These are phyloP conservation scores for Tetropium fuscum DNA, from an alignment of 2,888 invertebrate genomes.

Conservation along the genomic window DNA sequence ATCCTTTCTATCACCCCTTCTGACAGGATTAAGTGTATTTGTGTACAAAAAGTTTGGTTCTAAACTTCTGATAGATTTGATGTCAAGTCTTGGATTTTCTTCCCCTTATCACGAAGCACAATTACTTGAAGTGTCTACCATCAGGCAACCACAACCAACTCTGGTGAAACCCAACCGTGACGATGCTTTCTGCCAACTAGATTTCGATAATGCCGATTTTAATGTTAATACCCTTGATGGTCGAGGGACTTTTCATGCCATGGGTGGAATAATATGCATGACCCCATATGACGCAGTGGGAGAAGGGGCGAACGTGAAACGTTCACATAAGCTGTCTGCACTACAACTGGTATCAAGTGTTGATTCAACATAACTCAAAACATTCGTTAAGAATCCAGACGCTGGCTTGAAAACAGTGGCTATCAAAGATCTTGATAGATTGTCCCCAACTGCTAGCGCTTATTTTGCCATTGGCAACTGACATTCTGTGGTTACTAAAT, in stretches of 20 bases:
- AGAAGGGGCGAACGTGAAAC: no score
- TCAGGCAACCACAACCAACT: neutral
- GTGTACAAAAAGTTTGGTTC: slow-evolving; percentile 48
- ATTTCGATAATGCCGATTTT: slow-evolving; percentile 24
- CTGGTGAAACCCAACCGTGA: no score
- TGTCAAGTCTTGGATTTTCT: slow-evolving; percentile 44
- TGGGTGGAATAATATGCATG: slow-evolving; percentile 36
- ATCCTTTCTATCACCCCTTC: slow-evolving; percentile 26
- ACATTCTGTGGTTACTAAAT: no score
- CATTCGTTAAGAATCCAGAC: no score
- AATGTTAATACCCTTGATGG: slow-evolving; percentile 44
- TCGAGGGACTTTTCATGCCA: slow-evolving; percentile 38
- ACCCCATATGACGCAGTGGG: slow-evolving; percentile 25
- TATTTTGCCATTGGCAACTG: no score
- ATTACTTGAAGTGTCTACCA: neutral
- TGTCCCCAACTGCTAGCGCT: no score
- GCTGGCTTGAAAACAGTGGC: no score
- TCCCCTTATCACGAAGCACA: slow-evolving; percentile 44
- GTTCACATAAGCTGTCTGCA: no score
- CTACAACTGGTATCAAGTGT: no score
- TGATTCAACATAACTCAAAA: no score
- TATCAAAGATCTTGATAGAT: no score
- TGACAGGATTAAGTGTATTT: slow-evolving; percentile 24
- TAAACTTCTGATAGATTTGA: slow-evolving; percentile 36
- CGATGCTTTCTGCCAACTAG: slow-evolving; percentile 2